These are phyloP conservation scores for Tragelaphus scriptus DNA, from an alignment of 2,113 vertebrate genomes.

Conservation along the genomic window DNA sequence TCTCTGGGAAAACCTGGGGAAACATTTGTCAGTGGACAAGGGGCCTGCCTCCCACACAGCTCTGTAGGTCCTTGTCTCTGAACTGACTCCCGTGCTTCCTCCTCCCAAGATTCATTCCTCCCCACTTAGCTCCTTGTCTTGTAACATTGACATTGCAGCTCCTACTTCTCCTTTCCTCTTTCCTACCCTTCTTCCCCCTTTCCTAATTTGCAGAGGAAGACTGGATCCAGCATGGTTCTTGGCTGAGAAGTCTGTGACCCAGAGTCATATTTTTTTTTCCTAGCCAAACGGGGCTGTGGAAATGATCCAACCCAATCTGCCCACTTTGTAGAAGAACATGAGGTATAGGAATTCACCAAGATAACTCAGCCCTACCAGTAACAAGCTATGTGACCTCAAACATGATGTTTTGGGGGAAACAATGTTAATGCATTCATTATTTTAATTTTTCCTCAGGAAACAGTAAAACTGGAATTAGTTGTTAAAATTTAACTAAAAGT, in stretches of 20 bases:
- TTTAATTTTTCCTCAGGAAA: constrained; percentile 10
- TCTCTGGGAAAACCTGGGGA: background rate
- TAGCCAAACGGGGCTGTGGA: background rate
- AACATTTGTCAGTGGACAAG: background rate
- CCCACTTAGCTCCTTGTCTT: background rate
- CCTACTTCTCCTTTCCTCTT: background rate
- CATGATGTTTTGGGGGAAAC: background rate
- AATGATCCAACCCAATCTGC: background rate
- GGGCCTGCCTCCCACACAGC: fast-evolving
- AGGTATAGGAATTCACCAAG: background rate
- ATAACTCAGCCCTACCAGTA: background rate
- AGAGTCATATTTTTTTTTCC: background rate
- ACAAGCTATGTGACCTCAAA: background rate
- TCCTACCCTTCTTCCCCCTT: background rate
- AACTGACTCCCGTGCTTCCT: background rate
- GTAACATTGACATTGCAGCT: background rate
- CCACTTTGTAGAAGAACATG: background rate
- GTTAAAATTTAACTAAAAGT: constrained; percentile 11
- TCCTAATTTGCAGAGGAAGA: background rate
- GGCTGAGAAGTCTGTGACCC: background rate
- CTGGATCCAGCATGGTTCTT: background rate
- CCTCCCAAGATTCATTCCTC: background rate
- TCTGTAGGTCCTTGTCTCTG: background rate
- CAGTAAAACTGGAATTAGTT: background rate
- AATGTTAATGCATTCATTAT: background rate